Evolutionary conservation across 1,140 invertebrate genomes (phyloP).

Genomic region (Apis dorsata): DNA sequence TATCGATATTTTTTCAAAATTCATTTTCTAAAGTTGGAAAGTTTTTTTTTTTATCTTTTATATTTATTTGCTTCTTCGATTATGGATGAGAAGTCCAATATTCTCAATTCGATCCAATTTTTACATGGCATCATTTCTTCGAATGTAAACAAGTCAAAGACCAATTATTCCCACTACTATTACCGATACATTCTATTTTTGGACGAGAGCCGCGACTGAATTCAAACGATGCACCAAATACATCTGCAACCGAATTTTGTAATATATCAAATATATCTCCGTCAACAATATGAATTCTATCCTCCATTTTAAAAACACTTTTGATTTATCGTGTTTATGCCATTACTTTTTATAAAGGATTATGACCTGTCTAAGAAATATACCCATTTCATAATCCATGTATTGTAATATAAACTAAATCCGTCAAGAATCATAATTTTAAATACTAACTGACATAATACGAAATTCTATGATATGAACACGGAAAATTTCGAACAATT

Average conservation of each 20-base stretch:
- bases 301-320: conserved; percentile 3
- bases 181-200: conserved; percentile 28
- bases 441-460: background rate
- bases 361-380: conserved; percentile 33
- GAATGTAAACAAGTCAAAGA: conserved; percentile 34
- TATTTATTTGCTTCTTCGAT: background rate
- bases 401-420: background rate
- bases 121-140: conserved; percentile 25
- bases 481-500: background rate
- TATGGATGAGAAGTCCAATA: background rate
- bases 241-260: background rate
- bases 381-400: conserved; percentile 20
- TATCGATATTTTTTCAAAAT: background rate
- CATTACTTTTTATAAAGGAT: conserved; percentile 18
- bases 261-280: background rate
- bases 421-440: too few relatives aligned
- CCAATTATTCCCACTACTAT: conserved; percentile 21
- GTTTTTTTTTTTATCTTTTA: conserved; percentile 23
- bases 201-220: background rate
- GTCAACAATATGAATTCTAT: background rate
- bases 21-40: background rate
- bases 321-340: background rate
- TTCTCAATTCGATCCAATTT: background rate
- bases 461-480: background rate
- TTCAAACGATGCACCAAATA: background rate